Percentiles rank a stretch among this genome's conserved stretches.
These are phyloP conservation scores for Mamestra configurata DNA, from an alignment of 1,140 invertebrate genomes.

Conservation along the genomic window DNA sequence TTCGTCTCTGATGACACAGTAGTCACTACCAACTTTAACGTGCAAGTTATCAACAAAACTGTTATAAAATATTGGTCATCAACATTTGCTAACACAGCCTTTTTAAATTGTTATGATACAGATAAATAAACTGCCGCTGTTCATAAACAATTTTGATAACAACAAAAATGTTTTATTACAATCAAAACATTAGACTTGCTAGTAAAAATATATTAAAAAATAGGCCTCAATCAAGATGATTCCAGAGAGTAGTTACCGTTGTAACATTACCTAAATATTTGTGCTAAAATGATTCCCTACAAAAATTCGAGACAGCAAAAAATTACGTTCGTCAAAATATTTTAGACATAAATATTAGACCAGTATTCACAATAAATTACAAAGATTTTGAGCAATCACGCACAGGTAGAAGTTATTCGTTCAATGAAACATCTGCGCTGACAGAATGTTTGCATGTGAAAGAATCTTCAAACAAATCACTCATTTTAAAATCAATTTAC, in stretches of 20 bases:
- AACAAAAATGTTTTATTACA: background rate
- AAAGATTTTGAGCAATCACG: constrained; percentile 62
- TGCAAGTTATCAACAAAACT: constrained; percentile 48
- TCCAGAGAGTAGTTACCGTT: constrained; percentile 9
- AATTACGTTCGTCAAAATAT: constrained; percentile 45
- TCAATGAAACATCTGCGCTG: constrained; percentile 11
- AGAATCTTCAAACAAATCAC: background rate
- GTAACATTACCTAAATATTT: constrained; percentile 57
- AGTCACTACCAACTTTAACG: constrained; percentile 23
- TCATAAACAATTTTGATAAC: background rate
- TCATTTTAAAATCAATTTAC: constrained; percentile 4
- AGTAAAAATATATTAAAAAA: constrained; percentile 26
- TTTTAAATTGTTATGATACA: constrained; percentile 43
- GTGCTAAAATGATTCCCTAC: constrained; percentile 51
- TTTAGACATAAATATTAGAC: constrained; percentile 55
- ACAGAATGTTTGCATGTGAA: constrained; percentile 9
- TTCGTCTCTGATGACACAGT: constrained; percentile 53
- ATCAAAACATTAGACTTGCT: background rate
- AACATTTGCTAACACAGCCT: constrained; percentile 62
- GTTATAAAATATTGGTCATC: constrained; percentile 59
- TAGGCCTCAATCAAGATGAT: constrained; percentile 40
- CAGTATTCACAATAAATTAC: constrained; percentile 60
- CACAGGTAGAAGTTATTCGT: constrained; percentile 43
- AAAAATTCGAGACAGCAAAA: constrained; percentile 46
- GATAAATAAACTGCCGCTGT: constrained; percentile 36